Base-by-base conservation (phyloP, 2,888 invertebrate genomes). In the Euspilapteryx auroguttella region DNA sequence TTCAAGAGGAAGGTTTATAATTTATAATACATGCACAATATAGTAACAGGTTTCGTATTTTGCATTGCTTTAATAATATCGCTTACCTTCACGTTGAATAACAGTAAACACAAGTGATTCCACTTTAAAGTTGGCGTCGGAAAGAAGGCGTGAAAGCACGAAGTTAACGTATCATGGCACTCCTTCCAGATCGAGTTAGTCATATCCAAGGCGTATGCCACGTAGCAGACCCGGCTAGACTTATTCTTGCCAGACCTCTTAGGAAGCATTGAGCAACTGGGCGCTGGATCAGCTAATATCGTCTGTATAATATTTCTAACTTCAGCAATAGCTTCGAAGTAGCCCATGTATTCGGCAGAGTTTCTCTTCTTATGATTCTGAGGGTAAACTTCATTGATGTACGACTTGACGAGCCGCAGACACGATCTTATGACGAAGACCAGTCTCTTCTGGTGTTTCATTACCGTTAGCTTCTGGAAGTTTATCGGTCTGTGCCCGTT, bases 81-180 rank as follows among this genome's bases (percentile, higher is more conserved):
- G 33, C 51, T 41, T 64, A 85, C 86, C 64, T 84, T 85, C 34
- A 68, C 62, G 49, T 86, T 79, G 14, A 79, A 78, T n/a, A 94
- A 64, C 33, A 92, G 58, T 44, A 91, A 89, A 54, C 94, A 94
- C 1, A 97, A 69, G 46, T 91, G 90, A 37, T 87, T 87, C 95
- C 96, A 96, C 55, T 96, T 96, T 28, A 96, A 71, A 29, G 86
- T 86, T 0, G 92, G 89, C 0, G 94, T 95, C 0, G 97, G 96
- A 61, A 94, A 96, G 68, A 98, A 97, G 0, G 94, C 94, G 58
- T 96, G 94, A 49, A 94, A 97, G 50, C 96, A 94, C 3, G 89
- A 80, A 1, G 92, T 88, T 50, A 94, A 92, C 1, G 95, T 94
- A 30, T 85, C 83, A 41, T 95, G 93, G 32, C 94, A 93, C 56